phyloP scores from a whole-genome alignment of 2,888 invertebrate genomes.

The Oxystoma pomonae region DNA sequence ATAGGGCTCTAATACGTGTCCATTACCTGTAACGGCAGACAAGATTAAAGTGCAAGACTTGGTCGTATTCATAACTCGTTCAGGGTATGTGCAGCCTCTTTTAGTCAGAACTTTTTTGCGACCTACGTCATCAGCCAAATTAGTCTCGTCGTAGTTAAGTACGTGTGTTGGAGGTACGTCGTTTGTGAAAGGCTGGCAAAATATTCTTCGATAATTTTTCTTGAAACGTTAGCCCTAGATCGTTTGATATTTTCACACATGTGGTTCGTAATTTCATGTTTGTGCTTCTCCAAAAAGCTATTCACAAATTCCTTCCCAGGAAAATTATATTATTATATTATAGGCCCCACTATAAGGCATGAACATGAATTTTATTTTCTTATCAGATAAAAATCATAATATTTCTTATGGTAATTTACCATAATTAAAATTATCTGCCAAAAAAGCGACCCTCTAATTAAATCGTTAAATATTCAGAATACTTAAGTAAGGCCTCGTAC shows the following conservation, averaged over 20 bases:
- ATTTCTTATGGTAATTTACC: too few species aligned
- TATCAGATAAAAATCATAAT: too few species aligned
- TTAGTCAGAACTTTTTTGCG: constrained; percentile 13
- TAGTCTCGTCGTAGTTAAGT: constrained; percentile 19
- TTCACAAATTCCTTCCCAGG: too few species aligned
- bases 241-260: constrained; percentile 9
- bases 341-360: too few species aligned
- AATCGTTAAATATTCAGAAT: background rate
- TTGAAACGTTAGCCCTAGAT: constrained; percentile 5
- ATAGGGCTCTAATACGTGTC: constrained; percentile 23
- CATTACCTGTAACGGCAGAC: constrained; percentile 33
- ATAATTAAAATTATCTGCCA: too few species aligned
- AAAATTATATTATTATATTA: too few species aligned
- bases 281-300: too few species aligned
- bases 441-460: too few species aligned
- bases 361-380: too few species aligned
- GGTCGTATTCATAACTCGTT: constrained; percentile 16
- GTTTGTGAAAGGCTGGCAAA: constrained; percentile 5
- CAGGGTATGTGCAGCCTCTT: constrained; percentile 16
- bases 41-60: constrained; percentile 31
- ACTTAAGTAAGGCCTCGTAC: background rate
- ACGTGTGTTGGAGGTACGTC: constrained; percentile 14
- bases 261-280: too few species aligned
- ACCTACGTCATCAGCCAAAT: constrained; percentile 13
- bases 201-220: constrained; percentile 4